A percentile compares a stretch with the other conserved stretches of the same genome.
Evolutionary conservation across 1,140 invertebrate genomes (phyloP).

Genomic region (Cydia pomonella): DNA sequence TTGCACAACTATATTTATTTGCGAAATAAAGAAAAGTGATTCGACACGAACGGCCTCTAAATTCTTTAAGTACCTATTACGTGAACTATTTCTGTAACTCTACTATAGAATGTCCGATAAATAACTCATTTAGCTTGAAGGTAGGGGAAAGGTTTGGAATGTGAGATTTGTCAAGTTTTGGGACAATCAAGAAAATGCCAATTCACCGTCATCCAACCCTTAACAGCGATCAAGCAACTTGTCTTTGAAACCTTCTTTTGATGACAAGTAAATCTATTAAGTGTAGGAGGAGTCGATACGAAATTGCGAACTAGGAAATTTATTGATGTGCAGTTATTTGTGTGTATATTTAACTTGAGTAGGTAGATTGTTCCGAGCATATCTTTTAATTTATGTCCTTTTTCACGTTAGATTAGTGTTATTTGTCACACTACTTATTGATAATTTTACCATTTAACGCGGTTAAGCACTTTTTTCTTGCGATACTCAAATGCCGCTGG

Average conservation of each 20-base stretch:
- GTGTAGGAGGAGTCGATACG: not conserved
- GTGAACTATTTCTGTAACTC: no score
- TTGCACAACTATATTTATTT: no score
- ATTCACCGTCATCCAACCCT: not conserved
- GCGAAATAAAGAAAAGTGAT: no score
- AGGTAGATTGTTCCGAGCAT: not conserved
- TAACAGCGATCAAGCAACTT: constrained; percentile 7
- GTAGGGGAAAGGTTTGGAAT: not conserved
- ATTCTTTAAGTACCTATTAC: no score
- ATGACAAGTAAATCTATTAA: constrained; percentile 17
- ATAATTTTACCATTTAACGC: no score
- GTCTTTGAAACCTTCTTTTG: constrained; percentile 20
- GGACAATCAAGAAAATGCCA: constrained; percentile 12
- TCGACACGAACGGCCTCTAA: no score
- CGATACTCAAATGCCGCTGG: no score
- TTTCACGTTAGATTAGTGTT: no score
- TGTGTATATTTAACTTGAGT: not conserved
- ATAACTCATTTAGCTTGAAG: not conserved
- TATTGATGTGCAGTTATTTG: not conserved
- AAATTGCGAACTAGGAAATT: not conserved
- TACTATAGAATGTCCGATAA: no score
- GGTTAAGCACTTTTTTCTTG: no score
- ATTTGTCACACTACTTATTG: no score
- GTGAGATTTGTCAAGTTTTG: constrained; percentile 13
- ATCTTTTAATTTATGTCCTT: no score